Evolutionary conservation across 2,888 invertebrate genomes (phyloP).

Genomic region (Amphipyra tragopoginis): DNA sequence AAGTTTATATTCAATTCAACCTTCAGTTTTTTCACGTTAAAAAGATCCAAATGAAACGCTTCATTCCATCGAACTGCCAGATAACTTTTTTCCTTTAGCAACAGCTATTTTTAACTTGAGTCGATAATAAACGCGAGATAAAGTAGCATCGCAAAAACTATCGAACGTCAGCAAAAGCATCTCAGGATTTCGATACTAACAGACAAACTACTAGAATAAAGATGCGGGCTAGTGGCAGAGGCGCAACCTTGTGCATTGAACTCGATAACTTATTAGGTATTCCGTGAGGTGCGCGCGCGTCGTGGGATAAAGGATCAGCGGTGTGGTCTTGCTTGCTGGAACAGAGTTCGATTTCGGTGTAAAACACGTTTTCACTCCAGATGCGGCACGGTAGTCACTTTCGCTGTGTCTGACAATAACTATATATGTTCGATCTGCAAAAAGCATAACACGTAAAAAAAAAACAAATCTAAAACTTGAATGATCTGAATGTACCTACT

Average conservation of each 20-base stretch:
- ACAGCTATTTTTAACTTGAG: constrained; percentile 39
- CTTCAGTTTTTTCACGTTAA: constrained; percentile 19
- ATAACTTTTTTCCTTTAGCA: constrained; percentile 27
- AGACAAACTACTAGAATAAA: constrained; percentile 41
- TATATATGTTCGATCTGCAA: too few species aligned
- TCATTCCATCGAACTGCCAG: constrained; percentile 15
- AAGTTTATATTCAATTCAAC: not conserved
- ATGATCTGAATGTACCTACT: too few species aligned
- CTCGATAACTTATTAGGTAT: constrained; percentile 67
- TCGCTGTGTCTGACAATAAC: not conserved
- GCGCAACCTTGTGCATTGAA: constrained; percentile 66
- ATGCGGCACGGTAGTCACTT: constrained; percentile 8
- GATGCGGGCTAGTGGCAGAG: constrained; percentile 38
- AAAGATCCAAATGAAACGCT: too few species aligned
- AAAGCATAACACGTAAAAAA: too few species aligned
- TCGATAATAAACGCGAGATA: constrained; percentile 24
- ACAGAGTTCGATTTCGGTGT: constrained; percentile 35
- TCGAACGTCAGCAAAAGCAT: constrained; percentile 8
- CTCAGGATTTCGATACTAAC: constrained; percentile 22
- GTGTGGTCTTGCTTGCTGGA: constrained; percentile 49
- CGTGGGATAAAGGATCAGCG: constrained; percentile 70
- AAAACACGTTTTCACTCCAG: constrained; percentile 15
- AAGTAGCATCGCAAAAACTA: constrained; percentile 35
- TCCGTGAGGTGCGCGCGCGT: constrained; percentile 56
- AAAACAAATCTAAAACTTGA: too few species aligned